Percentiles rank a stretch among this genome's conserved stretches.
phyloP scores from a whole-genome alignment of 2,888 invertebrate genomes.

The Seladonia tumulorum region DNA sequence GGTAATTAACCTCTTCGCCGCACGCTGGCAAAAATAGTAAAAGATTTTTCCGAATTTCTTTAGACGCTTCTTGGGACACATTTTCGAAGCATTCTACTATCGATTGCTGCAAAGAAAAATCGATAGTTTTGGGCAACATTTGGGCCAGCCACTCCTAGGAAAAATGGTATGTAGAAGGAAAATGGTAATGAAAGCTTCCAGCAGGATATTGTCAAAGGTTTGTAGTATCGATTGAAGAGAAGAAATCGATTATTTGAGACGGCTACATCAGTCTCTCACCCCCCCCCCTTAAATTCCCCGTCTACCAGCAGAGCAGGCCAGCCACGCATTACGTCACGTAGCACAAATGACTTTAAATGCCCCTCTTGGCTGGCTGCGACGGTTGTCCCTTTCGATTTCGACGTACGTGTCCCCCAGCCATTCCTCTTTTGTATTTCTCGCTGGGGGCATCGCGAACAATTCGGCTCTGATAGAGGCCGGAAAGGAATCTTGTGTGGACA shows the following conservation, averaged over 20 bases:
- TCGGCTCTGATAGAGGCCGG: slow-evolving; percentile 33
- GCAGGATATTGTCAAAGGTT: not conserved
- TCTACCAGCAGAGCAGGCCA: not conserved
- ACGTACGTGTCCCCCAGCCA: slow-evolving; percentile 33
- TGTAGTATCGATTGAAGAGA: not conserved
- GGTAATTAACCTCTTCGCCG: too few relatives aligned
- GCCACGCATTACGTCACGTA: slow-evolving; percentile 61
- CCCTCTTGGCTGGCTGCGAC: slow-evolving; percentile 32
- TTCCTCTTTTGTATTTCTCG: slow-evolving; percentile 54
- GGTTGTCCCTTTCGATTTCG: slow-evolving; percentile 66
- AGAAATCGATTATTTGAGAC: not conserved
- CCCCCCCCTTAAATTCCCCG: not conserved
- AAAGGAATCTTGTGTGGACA: slow-evolving; percentile 38
- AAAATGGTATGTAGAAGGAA: too few relatives aligned
- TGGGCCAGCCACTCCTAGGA: too few relatives aligned
- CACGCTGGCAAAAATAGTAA: too few relatives aligned
- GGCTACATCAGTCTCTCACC: not conserved
- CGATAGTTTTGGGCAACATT: too few relatives aligned
- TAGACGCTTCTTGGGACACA: too few relatives aligned
- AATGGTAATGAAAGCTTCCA: too few relatives aligned
- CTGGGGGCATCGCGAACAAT: slow-evolving; percentile 50
- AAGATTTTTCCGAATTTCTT: too few relatives aligned
- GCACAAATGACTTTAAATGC: slow-evolving; percentile 65
- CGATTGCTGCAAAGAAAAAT: too few relatives aligned
- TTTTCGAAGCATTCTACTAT: too few relatives aligned